Percentiles rank a stretch among this genome's conserved stretches.
Conservation (phyloP, 2,113 vertebrate genomes). For the Apodemus sylvaticus region DNA sequence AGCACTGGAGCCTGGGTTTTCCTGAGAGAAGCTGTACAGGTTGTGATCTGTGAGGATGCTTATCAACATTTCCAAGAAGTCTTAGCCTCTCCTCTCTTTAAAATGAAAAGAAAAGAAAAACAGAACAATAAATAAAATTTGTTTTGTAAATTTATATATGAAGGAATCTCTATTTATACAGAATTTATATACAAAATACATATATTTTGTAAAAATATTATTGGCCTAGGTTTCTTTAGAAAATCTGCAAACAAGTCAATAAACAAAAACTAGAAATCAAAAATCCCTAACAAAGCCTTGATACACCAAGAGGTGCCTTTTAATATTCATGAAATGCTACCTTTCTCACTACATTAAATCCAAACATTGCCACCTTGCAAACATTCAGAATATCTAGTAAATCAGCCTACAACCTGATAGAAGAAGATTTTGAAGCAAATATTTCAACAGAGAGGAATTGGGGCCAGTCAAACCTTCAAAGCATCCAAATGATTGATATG, state of each 20-base stretch:
- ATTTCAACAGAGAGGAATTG: not conserved
- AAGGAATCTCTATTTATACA: too few relatives aligned
- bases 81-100: not conserved
- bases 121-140: not conserved
- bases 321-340: slow-evolving; percentile 23
- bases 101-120: not conserved
- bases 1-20: not conserved
- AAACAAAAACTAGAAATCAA: not conserved
- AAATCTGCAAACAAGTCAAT: not conserved
- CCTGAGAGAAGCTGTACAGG: not conserved
- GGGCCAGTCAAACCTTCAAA: not conserved
- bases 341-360: not conserved
- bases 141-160: too few relatives aligned
- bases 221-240: not conserved
- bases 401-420: slow-evolving; percentile 1
- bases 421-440: not conserved
- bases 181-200: too few relatives aligned
- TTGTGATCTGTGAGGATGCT: not conserved
- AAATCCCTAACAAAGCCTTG: not conserved
- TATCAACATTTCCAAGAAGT: not conserved
- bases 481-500: slow-evolving; percentile 10
- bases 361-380: not conserved
- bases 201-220: slow-evolving; percentile 7
- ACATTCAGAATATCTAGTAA: not conserved
- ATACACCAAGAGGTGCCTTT: not conserved